Base-by-base conservation (phyloP, 2,797 vertebrate genomes). In the Enteromius viviparus region DNA sequence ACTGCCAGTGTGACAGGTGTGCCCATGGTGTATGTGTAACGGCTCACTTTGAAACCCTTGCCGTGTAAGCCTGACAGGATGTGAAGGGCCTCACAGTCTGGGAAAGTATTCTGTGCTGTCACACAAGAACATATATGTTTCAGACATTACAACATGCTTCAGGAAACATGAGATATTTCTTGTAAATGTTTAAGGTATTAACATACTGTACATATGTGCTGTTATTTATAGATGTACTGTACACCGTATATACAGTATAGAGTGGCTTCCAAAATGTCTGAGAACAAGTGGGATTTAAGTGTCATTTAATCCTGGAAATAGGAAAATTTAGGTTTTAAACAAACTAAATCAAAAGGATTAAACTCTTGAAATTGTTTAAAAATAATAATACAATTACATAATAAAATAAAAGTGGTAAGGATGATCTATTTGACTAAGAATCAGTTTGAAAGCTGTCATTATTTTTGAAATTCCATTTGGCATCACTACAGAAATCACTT, bases 1-100 rank as follows among this genome's bases (percentile, higher is more conserved):
- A 78, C 80, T 87, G 82, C 58, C 58, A 87, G 72, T 60, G 3
- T 81, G 85, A 87, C 87, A 84, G 84, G 76, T 86, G 84, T 78
- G 79, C 74, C 72, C 26, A 29, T 79, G 42, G 37, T 80, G 82
- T 81, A 84, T 55, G 82, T 62, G 53, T 70, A 85, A 70, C 37
- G 42, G 75, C 76, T 83, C 42, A 60, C 76, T 85, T 71, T 85
- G 62, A 87, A 86, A 76, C 15, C n/a, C 76, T 62, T 49, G 74
- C 74, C 81, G 71, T 40, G 72, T 23, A 58, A 66, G 49, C 49
- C 34, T 51, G 62, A 80, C 53, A 85, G 66, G 81, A 76, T 69
- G 64, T 77, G 65, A 70, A 82, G 49, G 69, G 75, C 68, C 49
- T 75, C 42, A 45, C 21, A 64, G 65, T 69, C 84, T 88, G 80